A percentile compares a stretch with the other conserved stretches of the same genome.
These are phyloP conservation scores for Meloe dianella DNA, from an alignment of 2,888 invertebrate genomes.

Conservation along the genomic window DNA sequence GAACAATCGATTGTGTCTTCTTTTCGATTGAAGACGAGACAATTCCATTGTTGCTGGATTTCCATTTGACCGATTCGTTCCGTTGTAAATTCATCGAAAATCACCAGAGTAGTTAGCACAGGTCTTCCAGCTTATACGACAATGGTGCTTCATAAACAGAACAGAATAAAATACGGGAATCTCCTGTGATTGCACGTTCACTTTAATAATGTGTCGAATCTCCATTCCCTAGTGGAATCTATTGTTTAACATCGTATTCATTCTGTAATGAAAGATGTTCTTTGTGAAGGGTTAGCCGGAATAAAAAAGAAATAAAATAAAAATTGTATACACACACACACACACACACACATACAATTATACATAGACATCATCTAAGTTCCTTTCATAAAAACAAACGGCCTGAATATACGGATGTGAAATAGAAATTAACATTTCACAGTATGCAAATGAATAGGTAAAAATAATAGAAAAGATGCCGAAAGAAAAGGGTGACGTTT, in stretches of 20 bases:
- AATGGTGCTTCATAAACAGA: not conserved
- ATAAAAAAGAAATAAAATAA: slow-evolving; percentile 46
- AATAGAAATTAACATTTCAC: slow-evolving; percentile 50
- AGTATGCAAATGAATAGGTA: slow-evolving; percentile 50
- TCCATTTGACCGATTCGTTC: not conserved
- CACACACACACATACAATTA: no score
- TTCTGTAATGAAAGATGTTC: slow-evolving; percentile 46
- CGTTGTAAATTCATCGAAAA: no score
- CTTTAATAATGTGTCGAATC: slow-evolving; percentile 34
- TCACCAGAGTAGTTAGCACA: no score
- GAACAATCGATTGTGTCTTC: no score
- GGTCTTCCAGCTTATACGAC: not conserved
- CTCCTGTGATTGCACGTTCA: slow-evolving; percentile 17
- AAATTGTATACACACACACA: slow-evolving; percentile 36
- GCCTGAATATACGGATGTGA: slow-evolving; percentile 47
- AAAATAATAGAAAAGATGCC: slow-evolving; percentile 40
- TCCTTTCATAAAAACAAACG: slow-evolving; percentile 42
- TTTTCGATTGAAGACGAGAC: no score
- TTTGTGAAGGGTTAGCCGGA: slow-evolving; percentile 39
- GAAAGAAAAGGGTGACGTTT: slow-evolving; percentile 23
- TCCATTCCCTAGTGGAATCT: slow-evolving; percentile 27
- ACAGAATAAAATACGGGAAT: slow-evolving; percentile 25
- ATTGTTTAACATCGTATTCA: slow-evolving; percentile 45
- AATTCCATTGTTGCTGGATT: no score
- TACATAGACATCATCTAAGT: slow-evolving; percentile 27